These are phyloP conservation scores for Apogon talboti DNA, from an alignment of 2,797 vertebrate species.

Conservation along the genomic window DNA sequence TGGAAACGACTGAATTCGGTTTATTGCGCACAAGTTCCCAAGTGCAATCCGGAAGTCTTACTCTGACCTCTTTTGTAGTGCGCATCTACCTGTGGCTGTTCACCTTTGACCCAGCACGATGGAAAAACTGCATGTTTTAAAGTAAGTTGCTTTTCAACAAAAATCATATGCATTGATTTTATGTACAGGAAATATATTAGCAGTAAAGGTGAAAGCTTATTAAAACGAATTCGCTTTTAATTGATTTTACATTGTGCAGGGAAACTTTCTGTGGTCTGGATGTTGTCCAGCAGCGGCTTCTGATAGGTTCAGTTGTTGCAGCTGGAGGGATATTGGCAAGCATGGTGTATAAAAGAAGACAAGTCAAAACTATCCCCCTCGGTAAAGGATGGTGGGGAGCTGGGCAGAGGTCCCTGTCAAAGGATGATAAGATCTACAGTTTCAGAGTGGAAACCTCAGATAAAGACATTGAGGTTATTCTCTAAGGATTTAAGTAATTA, in stretches of 20 bases:
- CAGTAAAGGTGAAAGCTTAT: no score
- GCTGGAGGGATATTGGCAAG: constrained; percentile 82
- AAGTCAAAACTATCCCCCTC: constrained; percentile 80
- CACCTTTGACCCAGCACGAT: constrained; percentile 40
- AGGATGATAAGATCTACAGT: constrained; percentile 80
- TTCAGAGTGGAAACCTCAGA: constrained; percentile 86
- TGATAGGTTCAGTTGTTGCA: constrained; percentile 79
- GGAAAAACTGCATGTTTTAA: constrained; percentile 61
- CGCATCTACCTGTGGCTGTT: background rate
- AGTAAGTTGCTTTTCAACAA: constrained; percentile 35
- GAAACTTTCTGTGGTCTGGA: constrained; percentile 68
- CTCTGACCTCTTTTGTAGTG: constrained; percentile 12
- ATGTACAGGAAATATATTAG: no score
- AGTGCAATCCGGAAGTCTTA: background rate
- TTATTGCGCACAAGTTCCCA: rapidly evolving
- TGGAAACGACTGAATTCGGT: background rate
- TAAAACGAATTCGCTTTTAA: background rate
- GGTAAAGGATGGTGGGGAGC: constrained; percentile 91
- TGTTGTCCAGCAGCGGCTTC: constrained; percentile 47
- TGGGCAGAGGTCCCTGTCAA: constrained; percentile 69
- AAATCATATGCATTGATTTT: background rate
- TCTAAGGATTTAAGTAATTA: background rate
- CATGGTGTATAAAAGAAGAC: constrained; percentile 65
- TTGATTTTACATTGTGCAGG: constrained; percentile 47
- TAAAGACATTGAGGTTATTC: constrained; percentile 85